Evolutionary conservation across 2,113 vertebrate species (phyloP).

Genomic region (Cinclus cinclus): DNA sequence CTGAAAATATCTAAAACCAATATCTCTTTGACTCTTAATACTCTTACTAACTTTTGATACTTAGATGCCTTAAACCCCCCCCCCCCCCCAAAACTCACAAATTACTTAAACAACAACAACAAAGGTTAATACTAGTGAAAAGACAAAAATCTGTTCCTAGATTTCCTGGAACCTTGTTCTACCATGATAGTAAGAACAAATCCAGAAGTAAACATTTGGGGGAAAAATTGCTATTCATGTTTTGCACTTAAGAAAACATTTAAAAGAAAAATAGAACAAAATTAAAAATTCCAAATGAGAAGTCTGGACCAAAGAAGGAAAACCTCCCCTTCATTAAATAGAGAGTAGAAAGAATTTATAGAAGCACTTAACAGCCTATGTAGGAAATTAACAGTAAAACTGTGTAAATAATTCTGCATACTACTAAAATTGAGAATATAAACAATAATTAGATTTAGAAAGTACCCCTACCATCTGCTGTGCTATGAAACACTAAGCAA

Average conservation of each 20-base stretch:
- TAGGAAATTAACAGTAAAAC: not conserved
- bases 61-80: not conserved
- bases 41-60: not conserved
- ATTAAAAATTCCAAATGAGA: not conserved
- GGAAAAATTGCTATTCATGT: not conserved
- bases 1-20: not conserved
- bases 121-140: not conserved
- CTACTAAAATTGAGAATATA: not conserved
- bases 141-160: not conserved
- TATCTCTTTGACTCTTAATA: not conserved
- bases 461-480: not conserved
- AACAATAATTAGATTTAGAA: not conserved
- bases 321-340: not conserved
- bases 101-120: not conserved
- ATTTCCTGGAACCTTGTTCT: not conserved
- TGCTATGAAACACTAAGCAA: not conserved
- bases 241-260: not conserved
- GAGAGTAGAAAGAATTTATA: not conserved
- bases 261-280: not conserved
- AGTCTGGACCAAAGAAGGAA: not conserved
- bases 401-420: not conserved
- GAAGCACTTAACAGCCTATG: not conserved
- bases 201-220: not conserved
- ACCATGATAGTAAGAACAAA: not conserved
- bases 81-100: not conserved